Evolutionary conservation across 2,888 invertebrate species (phyloP).

Genomic region (Lamproptera curius): DNA sequence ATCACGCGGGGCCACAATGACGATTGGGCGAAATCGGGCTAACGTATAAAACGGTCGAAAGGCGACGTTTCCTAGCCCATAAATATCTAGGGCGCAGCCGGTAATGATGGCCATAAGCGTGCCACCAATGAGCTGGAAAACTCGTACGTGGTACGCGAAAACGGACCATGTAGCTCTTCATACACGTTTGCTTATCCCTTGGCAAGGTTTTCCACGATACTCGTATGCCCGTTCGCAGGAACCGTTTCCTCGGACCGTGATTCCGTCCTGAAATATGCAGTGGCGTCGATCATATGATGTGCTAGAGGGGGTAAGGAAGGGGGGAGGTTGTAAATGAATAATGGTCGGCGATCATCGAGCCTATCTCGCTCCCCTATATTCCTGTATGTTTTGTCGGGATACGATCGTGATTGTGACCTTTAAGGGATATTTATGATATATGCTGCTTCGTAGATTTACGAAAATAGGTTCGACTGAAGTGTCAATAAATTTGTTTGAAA

Average conservation of each 20-base stretch:
- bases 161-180: conserved; percentile 26
- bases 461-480: no score
- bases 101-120: conserved; percentile 68
- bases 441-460: no score
- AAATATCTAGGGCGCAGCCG: conserved; percentile 58
- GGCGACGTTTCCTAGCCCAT: conserved; percentile 48
- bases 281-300: conserved; percentile 46
- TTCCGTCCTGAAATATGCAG: conserved; percentile 50
- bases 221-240: conserved; percentile 10
- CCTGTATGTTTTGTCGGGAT: conserved; percentile 43
- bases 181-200: conserved; percentile 31
- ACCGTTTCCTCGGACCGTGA: conserved; percentile 45
- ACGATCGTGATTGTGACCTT: conserved; percentile 35
- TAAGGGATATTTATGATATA: background rate
- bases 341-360: conserved; percentile 38
- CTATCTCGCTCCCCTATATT: conserved; percentile 46
- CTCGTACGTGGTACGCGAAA: conserved; percentile 53
- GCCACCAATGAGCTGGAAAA: conserved; percentile 61
- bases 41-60: conserved; percentile 63
- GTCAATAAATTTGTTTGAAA: no score
- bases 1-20: background rate
- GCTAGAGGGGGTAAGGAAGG: no score
- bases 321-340: conserved; percentile 43
- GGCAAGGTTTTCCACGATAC: conserved; percentile 3
- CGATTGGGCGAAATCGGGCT: conserved; percentile 8